phyloP scores from a whole-genome alignment of 2,888 invertebrate species.

The Microctonus brassicae region DNA sequence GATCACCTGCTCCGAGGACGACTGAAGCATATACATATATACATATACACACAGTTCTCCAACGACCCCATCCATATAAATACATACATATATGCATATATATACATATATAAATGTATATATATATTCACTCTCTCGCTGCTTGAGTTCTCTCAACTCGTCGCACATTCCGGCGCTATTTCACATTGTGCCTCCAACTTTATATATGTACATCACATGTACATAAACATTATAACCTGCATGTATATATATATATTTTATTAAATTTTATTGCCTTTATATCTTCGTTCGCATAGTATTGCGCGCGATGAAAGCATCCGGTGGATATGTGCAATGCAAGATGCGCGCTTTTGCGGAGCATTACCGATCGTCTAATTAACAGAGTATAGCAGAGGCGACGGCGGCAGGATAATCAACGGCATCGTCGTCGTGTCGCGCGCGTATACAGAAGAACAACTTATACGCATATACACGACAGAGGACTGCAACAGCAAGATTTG shows the following conservation, averaged over 20 bases:
- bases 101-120: conserved; percentile 13
- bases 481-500: neutral
- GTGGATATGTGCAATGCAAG: neutral
- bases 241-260: neutral
- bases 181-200: conserved; percentile 1
- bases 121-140: conserved; percentile 36
- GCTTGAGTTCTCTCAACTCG: conserved; percentile 27
- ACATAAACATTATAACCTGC: conserved; percentile 1
- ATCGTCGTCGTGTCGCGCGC: neutral
- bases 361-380: conserved; percentile 19
- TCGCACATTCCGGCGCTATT: conserved; percentile 22
- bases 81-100: conserved; percentile 6
- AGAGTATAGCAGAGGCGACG: neutral
- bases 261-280: neutral
- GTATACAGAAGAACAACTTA: neutral
- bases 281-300: neutral
- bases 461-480: neutral
- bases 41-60: conserved; percentile 11
- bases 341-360: neutral
- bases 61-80: neutral
- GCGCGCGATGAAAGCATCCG: neutral
- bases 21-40: too few species aligned
- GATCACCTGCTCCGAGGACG: conserved; percentile 60
- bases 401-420: conserved; percentile 11
- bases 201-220: neutral